These are phyloP conservation scores for Macrostomum cliftonense DNA, from an alignment of 2,888 invertebrate genomes.

Conservation along the genomic window DNA sequence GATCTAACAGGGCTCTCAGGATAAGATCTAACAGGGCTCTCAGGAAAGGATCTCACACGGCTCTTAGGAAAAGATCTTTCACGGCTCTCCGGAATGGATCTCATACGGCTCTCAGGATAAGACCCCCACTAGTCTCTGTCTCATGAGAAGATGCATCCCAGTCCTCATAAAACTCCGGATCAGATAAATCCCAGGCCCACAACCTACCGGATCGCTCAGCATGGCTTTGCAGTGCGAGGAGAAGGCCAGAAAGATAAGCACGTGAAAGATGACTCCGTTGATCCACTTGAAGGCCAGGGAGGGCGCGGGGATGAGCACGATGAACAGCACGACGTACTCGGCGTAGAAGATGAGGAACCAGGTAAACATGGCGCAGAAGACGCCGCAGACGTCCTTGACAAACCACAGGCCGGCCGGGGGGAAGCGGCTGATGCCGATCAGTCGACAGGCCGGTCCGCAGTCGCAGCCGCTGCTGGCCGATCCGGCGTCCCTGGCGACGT, in stretches of 20 bases:
- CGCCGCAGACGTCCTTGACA: slow-evolving; percentile 64
- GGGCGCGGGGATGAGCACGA: slow-evolving; percentile 62
- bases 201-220: slow-evolving; percentile 67
- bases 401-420: slow-evolving; percentile 44
- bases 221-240: slow-evolving; percentile 63
- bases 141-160: too few relatives aligned
- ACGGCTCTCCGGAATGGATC: too few relatives aligned
- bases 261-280: slow-evolving; percentile 59
- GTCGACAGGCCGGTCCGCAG: slow-evolving; percentile 60
- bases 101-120: too few relatives aligned
- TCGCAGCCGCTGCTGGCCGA: too few relatives aligned
- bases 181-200: too few relatives aligned
- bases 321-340: slow-evolving; percentile 59
- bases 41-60: too few relatives aligned
- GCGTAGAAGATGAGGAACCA: slow-evolving; percentile 64
- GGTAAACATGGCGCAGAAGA: slow-evolving; percentile 60
- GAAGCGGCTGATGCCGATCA: slow-evolving; percentile 1
- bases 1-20: too few relatives aligned
- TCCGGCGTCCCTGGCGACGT: too few relatives aligned
- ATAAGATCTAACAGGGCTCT: not conserved
- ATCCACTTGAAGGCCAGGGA: slow-evolving; percentile 48
- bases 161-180: too few relatives aligned
- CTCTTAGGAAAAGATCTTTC: too few relatives aligned
- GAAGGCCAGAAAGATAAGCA: slow-evolving; percentile 51
- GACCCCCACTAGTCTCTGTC: too few relatives aligned